Evolutionary conservation across 2,888 invertebrate species (phyloP), one percentile per base, ranked within the genome.

Genomic region (Copidosoma aretas): DNA sequence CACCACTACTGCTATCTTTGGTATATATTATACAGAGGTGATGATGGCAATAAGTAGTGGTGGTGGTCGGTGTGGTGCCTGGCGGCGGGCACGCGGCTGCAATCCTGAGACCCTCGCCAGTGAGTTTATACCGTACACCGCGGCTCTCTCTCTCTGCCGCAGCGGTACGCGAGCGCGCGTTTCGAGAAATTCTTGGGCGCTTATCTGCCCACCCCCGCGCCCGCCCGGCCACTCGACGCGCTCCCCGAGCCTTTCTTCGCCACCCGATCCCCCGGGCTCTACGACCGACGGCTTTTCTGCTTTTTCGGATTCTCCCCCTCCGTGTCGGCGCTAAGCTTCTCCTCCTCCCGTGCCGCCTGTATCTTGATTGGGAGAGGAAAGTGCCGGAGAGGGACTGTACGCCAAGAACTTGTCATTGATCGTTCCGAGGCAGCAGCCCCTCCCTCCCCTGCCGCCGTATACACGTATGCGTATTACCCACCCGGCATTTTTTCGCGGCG

Each of bases 221-320:
- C 32, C 32, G 71, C 72, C 59, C 65, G 25, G 62, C 22, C 52
- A 57, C 52, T 59, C 22, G n/a, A n/a, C n/a, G n/a, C 49, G 32
- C 54, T 17, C 65, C 57, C n/a, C n/a, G 25, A 32, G 32, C 4
- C 32, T 32, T 32, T 32, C 32, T 32, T 32, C 32, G 32, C 32
- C 32, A 32, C 8, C 32, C 32, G 32, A 32, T 32, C 32, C 62
- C 60, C 62, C 60, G 59, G 43, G 19, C 64, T 70, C 59, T 69
- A 59, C 63, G 64, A 65, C 63, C 64, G 67, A 64, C 70, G 67
- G 71, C 72, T 70, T 73, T 70, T 70, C 74, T 68, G 57, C 76
- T 76, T 78, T 75, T 75, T 74, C 68, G 32, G 32, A 32, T 32
- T 32, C 32, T 60, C 73, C 68, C 67, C 67, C 68, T 65, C 74